phyloP scores from a whole-genome alignment of 2,888 invertebrate species.

The Platerodrilus igneus region DNA sequence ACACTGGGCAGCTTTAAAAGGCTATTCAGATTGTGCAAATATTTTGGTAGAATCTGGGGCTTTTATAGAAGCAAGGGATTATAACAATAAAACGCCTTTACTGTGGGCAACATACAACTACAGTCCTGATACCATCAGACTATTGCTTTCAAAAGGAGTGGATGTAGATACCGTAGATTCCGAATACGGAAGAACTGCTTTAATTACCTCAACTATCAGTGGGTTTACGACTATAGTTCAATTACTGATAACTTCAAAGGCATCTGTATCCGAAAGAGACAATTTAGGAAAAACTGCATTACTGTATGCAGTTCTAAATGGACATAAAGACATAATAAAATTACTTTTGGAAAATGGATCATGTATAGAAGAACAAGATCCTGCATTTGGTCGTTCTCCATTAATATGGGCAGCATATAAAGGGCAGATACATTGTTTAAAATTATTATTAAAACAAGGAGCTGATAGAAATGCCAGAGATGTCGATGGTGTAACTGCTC shows the following conservation, averaged over 20 bases:
- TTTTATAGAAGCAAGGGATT: background rate
- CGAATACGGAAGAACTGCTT: background rate
- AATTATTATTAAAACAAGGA: background rate
- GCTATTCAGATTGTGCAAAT: background rate
- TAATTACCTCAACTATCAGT: background rate
- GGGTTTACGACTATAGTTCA: background rate
- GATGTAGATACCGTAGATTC: background rate
- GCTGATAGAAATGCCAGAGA: background rate
- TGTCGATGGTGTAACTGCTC: background rate
- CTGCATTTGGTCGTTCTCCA: background rate
- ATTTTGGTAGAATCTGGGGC: background rate
- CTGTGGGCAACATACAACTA: slow-evolving; percentile 8
- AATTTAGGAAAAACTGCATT: background rate
- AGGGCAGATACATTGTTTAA: background rate
- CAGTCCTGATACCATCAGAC: background rate
- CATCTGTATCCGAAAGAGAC: background rate
- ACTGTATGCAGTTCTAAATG: slow-evolving; percentile 1
- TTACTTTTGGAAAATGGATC: background rate
- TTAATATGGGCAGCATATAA: background rate
- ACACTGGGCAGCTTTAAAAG: slow-evolving; percentile 4
- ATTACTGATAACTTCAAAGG: background rate
- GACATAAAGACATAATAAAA: background rate
- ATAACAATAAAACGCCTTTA: slow-evolving; percentile 3
- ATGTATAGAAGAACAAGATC: background rate
- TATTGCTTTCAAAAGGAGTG: slow-evolving; percentile 1